These are phyloP conservation scores for Cheumatopsyche charites DNA, from an alignment of 1,140 invertebrate species.

Conservation along the genomic window DNA sequence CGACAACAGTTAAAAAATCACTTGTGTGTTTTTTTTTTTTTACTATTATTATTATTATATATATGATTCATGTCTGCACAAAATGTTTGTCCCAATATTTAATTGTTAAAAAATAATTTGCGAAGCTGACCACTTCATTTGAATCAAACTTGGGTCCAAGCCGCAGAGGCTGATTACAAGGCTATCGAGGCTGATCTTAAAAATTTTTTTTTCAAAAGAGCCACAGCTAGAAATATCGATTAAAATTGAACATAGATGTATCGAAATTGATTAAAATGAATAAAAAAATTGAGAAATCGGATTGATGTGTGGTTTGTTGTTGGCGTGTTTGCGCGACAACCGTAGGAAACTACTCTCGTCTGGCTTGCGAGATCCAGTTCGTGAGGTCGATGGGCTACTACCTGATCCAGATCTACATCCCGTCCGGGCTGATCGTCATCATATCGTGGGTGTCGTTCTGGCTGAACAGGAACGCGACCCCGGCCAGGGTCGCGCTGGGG, in stretches of 20 bases:
- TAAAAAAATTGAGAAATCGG: constrained; percentile 2
- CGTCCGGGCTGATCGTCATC: constrained; percentile 97
- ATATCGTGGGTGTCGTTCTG: constrained; percentile 98
- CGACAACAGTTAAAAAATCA: not conserved
- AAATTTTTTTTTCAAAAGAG: too few species aligned
- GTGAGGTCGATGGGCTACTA: constrained; percentile 98
- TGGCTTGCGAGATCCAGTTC: constrained; percentile 97
- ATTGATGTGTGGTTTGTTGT: constrained; percentile 13
- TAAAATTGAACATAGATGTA: not conserved
- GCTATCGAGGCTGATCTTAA: too few species aligned
- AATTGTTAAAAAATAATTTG: not conserved
- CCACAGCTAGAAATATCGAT: not conserved
- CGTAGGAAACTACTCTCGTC: constrained; percentile 95
- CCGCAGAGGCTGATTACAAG: too few species aligned
- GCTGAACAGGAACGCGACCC: constrained; percentile 91
- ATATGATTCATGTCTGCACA: constrained; percentile 16
- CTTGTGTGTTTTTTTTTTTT: constrained; percentile 6
- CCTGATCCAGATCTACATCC: constrained; percentile 99
- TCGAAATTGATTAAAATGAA: not conserved
- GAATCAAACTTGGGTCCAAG: too few species aligned
- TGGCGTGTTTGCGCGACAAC: not conserved
- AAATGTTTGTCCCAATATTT: constrained; percentile 16
- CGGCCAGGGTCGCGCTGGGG: constrained; percentile 93
- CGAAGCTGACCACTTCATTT: too few species aligned
- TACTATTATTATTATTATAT: not conserved